Evolutionary conservation across 2,888 invertebrate genomes (phyloP).

Genomic region (Rhagonycha fulva): DNA sequence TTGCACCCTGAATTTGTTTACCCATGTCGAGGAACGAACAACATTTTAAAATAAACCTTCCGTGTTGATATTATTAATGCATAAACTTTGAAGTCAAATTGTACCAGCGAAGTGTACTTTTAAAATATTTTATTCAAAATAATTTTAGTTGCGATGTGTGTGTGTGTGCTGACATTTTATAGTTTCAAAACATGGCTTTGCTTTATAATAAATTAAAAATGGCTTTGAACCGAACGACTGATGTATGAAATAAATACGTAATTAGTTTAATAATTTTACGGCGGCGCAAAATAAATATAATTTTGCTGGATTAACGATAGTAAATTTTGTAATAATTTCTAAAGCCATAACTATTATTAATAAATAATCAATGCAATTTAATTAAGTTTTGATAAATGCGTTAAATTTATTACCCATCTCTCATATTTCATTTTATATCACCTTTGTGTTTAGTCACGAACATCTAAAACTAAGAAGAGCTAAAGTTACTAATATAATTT

Average conservation of each 20-base stretch:
- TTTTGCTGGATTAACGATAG: background rate
- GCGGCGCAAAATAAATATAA: background rate
- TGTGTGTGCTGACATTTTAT: background rate
- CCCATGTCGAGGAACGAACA: background rate
- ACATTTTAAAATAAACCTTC: background rate
- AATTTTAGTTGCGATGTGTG: background rate
- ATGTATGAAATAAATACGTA: background rate
- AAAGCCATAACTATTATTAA: background rate
- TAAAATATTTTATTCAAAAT: background rate
- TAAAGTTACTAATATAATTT: background rate
- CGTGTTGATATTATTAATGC: background rate
- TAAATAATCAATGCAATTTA: background rate
- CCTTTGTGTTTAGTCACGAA: conserved; percentile 1
- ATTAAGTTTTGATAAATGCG: background rate
- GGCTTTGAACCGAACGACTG: background rate
- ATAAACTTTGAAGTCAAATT: background rate
- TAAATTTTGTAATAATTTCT: background rate
- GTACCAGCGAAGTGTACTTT: background rate
- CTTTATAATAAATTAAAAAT: background rate
- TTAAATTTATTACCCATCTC: background rate
- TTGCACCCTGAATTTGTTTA: background rate
- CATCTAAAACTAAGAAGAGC: background rate
- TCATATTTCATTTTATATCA: background rate
- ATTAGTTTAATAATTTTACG: background rate
- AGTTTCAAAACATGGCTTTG: background rate